phyloP scores from a whole-genome alignment of 2,797 vertebrate genomes.

The Nannoperca australis region DNA sequence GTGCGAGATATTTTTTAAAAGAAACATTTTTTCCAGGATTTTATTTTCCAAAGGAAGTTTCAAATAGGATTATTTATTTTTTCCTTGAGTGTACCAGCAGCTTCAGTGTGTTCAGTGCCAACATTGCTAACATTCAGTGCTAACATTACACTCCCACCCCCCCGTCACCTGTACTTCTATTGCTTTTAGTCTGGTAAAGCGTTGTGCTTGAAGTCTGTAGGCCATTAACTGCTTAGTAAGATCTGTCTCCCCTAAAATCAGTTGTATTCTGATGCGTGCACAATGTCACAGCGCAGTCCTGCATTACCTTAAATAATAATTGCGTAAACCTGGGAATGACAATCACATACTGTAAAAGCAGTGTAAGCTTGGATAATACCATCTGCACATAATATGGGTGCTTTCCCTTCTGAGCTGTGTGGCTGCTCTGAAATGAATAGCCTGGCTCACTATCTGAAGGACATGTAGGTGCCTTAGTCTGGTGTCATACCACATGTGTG shows the following conservation, averaged over 20 bases:
- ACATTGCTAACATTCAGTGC: too few relatives aligned
- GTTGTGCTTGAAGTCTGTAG: constrained; percentile 35
- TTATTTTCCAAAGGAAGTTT: constrained; percentile 51
- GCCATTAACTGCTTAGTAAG: constrained; percentile 33
- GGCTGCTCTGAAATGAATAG: constrained; percentile 51
- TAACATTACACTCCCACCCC: constrained; percentile 9
- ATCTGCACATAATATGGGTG: constrained; percentile 70
- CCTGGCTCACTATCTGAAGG: constrained; percentile 64
- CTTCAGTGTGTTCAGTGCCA: constrained; percentile 52
- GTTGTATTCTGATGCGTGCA: constrained; percentile 19
- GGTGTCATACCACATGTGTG: constrained; percentile 57
- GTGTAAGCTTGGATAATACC: constrained; percentile 58
- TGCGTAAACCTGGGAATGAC: constrained; percentile 68
- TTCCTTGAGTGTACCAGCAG: constrained; percentile 69
- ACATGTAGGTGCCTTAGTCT: constrained; percentile 79
- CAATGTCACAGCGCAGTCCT: constrained; percentile 17
- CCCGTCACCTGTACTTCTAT: constrained; percentile 16
- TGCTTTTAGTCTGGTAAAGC: constrained; percentile 46
- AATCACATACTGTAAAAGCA: constrained; percentile 71
- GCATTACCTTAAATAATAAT: constrained; percentile 18
- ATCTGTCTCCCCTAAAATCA: constrained; percentile 40
- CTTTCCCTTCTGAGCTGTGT: constrained; percentile 68
- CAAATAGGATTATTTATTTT: constrained; percentile 63
- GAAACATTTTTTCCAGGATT: constrained; percentile 46
- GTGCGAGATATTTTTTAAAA: constrained; percentile 56